Base-by-base conservation (phyloP, 2,888 invertebrate species). In the Cheilosia vulpina region DNA sequence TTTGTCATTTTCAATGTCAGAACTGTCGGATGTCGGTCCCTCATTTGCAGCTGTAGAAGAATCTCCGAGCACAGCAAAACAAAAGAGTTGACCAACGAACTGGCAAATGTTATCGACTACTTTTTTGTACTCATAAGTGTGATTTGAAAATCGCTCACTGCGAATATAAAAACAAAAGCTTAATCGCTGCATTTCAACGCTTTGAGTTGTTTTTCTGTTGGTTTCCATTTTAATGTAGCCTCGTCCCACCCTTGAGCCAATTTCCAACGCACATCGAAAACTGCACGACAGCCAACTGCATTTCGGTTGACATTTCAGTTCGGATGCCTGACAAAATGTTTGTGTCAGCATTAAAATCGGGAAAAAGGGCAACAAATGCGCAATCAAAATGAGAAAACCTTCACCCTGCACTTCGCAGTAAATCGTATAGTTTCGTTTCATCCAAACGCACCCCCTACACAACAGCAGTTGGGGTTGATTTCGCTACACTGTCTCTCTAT, bases 381-480 rank as follows among this genome's bases (percentile, higher is more conserved):
- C 21, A 73, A 75, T 84, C 79, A 75, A 75, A 84, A 75, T 75
- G 73, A 62, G 66, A 60, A 60, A 73, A 63, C 41, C 57, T 41
- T 31, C 53, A 17, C 7, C n/a, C 21, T 65, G 69, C 71, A 78
- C 69, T 69, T 72, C 58, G 41, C n/a, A 53, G 57, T 68, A 63
- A 50, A 62, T 58, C n/a, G 41, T 60, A 65, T 52, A 75, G 52
- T 63, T 72, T 62, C 27, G 34, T 58, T 72, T 72, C 27, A 55
- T 27, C 0, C 41, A 11, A 31, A 17, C 17, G 34, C 66, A 76
- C 17, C 65, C 71, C 38, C 53, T 5, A 9, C 0, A 15, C 11
- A 15, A 2, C 13, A 50, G 41, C 15, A 7, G 9, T 38, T 17
- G 55, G 34, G 38, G 43, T 31, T 50, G 60, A 38, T 55, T 47